Conservation (phyloP, 2,888 invertebrate genomes). For the Macropis europaea region DNA sequence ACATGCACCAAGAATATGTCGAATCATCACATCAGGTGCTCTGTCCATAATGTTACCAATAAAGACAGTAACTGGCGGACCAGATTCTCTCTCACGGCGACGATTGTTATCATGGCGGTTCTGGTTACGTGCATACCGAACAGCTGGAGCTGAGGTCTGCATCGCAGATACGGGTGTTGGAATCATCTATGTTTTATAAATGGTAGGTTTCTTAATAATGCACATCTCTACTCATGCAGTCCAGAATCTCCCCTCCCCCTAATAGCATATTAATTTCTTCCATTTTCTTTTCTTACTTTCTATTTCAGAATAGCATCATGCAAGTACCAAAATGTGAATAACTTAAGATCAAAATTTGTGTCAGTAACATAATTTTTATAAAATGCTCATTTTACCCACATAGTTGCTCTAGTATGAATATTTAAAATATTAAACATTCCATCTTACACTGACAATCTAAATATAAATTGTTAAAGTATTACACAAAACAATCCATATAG, state of each 20-base stretch:
- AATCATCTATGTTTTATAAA: slow-evolving; percentile 79
- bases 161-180: slow-evolving; percentile 80
- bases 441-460: slow-evolving; percentile 3
- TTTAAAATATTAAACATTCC: slow-evolving; percentile 12
- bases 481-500: slow-evolving; percentile 2
- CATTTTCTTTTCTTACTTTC: slow-evolving; percentile 9
- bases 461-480: slow-evolving; percentile 15
- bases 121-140: slow-evolving; percentile 75
- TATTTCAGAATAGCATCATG: slow-evolving; percentile 21
- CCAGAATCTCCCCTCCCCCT: slow-evolving; percentile 55
- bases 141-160: slow-evolving; percentile 78
- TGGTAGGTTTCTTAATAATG: slow-evolving; percentile 65
- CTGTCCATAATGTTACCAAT: slow-evolving; percentile 98
- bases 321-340: slow-evolving; percentile 11
- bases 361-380: not conserved
- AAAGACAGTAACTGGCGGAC: slow-evolving; percentile 97
- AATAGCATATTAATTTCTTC: slow-evolving; percentile 45
- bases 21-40: slow-evolving; percentile 96
- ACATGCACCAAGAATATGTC: slow-evolving; percentile 94
- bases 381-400: not conserved
- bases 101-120: slow-evolving; percentile 75
- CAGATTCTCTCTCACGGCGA: slow-evolving; percentile 79
- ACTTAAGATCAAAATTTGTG: not conserved
- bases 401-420: not conserved
- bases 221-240: slow-evolving; percentile 68